Conservation (phyloP, 2,113 vertebrate species). For the Aspidoscelis tigris region DNA sequence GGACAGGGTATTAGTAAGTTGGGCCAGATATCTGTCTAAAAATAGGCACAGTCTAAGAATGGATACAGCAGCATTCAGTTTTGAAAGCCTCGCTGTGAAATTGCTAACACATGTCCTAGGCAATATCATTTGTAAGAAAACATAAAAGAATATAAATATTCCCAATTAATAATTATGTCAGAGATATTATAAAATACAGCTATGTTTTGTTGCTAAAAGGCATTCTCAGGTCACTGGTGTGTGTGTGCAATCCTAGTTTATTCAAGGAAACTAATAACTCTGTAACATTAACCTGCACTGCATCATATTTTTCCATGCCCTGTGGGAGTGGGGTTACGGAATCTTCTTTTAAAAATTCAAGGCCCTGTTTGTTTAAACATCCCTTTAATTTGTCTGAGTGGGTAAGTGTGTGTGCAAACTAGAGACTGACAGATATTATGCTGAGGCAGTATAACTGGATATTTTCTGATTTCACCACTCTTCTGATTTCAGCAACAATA, state of each 20-base stretch:
- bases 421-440: not conserved
- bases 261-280: conserved; percentile 63
- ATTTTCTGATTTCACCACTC: too few species aligned
- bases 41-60: not conserved
- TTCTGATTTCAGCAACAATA: not conserved
- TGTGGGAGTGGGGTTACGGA: conserved; percentile 18
- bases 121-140: fast-evolving
- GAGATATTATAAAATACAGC: conserved; percentile 48
- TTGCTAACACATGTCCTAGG: not conserved
- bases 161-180: conserved; percentile 73
- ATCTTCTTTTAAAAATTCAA: not conserved
- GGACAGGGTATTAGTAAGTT: too few species aligned
- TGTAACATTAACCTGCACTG: conserved; percentile 55
- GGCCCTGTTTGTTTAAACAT: not conserved
- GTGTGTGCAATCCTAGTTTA: conserved; percentile 43
- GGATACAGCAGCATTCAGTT: not conserved
- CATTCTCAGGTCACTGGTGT: conserved; percentile 65
- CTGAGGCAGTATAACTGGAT: not conserved
- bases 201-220: conserved; percentile 48
- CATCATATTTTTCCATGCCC: conserved; percentile 59
- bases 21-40: not conserved
- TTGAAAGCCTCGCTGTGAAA: fast-evolving
- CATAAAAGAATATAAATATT: conserved; percentile 7
- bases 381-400: not conserved
- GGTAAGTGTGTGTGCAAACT: too few species aligned